Conservation (phyloP, 2,888 invertebrate species). For the Resseliella maxima region DNA sequence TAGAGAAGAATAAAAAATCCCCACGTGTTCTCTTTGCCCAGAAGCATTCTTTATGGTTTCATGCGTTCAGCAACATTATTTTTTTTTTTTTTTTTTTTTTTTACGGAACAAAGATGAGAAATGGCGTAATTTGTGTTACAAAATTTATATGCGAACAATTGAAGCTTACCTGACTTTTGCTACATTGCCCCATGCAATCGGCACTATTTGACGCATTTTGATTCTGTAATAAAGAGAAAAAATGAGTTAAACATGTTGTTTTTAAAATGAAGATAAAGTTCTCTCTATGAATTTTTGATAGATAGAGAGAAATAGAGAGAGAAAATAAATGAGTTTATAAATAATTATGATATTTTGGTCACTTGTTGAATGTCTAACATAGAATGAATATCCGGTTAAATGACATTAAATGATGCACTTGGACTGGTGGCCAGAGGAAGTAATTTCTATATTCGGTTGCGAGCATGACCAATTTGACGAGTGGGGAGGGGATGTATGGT, state of each 20-base stretch:
- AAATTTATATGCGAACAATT: not conserved
- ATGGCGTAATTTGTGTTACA: not conserved
- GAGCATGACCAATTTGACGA: not conserved
- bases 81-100: no score
- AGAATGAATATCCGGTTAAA: slow-evolving; percentile 42
- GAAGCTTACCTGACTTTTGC: slow-evolving; percentile 18
- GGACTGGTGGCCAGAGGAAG: not conserved
- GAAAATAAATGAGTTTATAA: not conserved
- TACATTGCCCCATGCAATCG: slow-evolving; percentile 10
- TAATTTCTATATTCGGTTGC: not conserved
- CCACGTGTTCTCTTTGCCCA: slow-evolving; percentile 22
- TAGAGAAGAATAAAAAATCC: not conserved
- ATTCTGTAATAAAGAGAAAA: slow-evolving; percentile 45
- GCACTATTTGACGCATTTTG: slow-evolving; percentile 5
- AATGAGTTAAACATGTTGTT: not conserved
- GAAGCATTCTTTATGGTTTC: slow-evolving; percentile 32
- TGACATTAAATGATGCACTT: not conserved
- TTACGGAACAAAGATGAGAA: not conserved
- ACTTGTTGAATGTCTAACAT: slow-evolving; percentile 26
- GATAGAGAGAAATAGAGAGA: not conserved
- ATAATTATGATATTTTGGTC: slow-evolving; percentile 36
- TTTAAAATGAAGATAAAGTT: no score
- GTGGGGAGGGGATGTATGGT: slow-evolving; percentile 17
- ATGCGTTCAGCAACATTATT: not conserved
- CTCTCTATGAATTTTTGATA: no score